Conservation (phyloP, 2,113 vertebrate genomes). For the Microtus pennsylvanicus region DNA sequence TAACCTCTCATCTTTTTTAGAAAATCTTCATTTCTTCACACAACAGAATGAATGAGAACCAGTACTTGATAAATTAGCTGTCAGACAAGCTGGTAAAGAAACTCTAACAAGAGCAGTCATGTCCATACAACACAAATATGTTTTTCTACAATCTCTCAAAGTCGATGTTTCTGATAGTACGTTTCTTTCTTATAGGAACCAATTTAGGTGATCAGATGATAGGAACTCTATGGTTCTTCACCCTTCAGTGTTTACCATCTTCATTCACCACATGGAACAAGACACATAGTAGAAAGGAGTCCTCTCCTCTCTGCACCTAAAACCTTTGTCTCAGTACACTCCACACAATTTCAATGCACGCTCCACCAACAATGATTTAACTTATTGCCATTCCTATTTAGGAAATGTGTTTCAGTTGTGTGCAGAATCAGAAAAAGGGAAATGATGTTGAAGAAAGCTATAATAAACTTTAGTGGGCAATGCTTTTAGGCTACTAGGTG, state of each 20-base stretch:
- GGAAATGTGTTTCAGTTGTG: not conserved
- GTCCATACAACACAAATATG: not conserved
- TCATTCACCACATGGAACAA: not conserved
- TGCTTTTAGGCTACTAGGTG: not conserved
- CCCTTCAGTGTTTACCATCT: not conserved
- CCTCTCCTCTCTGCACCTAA: not conserved
- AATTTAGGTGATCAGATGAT: not conserved
- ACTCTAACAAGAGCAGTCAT: not conserved
- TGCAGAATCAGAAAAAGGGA: not conserved
- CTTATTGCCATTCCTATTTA: not conserved
- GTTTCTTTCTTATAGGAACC: not conserved
- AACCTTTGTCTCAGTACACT: not conserved
- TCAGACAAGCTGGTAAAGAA: not conserved
- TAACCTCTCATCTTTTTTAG: not conserved
- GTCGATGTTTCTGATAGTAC: not conserved
- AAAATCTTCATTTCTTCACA: not conserved
- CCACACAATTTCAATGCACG: accelerated
- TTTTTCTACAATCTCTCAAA: not conserved
- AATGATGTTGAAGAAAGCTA: not conserved
- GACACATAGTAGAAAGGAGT: not conserved
- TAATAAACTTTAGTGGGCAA: not conserved
- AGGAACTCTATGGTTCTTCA: not conserved
- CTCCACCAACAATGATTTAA: not conserved
- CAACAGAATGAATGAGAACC: not conserved
- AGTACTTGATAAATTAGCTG: not conserved